A percentile compares a stretch with the other conserved stretches of the same genome.
These are phyloP conservation scores for Poliocrania exsul DNA, from an alignment of 2,797 vertebrate species.

Conservation along the genomic window DNA sequence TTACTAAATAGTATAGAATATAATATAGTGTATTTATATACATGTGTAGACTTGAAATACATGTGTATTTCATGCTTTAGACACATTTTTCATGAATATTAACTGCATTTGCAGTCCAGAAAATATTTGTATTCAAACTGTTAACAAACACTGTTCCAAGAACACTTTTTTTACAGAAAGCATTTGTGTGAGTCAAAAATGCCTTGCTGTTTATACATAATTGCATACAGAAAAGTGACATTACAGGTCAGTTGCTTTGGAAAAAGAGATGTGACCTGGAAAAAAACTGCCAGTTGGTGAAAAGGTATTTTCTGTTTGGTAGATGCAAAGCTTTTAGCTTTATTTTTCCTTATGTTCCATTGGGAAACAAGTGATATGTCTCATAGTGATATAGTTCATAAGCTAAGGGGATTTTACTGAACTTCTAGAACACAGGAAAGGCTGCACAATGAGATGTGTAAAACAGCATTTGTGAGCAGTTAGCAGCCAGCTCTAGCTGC, in stretches of 20 bases:
- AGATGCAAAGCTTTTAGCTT: not conserved
- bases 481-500: not conserved
- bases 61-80: not conserved
- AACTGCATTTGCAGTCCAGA: not conserved
- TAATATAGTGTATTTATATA: not conserved
- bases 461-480: not conserved
- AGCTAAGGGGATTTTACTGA: not conserved
- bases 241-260: not conserved
- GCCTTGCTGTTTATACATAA: not conserved
- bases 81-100: not conserved
- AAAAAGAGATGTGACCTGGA: not conserved
- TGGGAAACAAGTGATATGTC: not conserved
- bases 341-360: not conserved
- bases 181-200: not conserved
- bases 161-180: not conserved
- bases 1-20: not conserved
- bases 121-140: not conserved
- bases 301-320: not conserved
- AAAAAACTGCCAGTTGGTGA: not conserved
- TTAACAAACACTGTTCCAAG: not conserved
- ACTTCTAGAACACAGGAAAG: not conserved
- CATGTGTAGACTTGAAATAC: not conserved
- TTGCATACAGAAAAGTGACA: not conserved
- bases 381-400: not conserved
- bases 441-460: rapidly evolving